phyloP scores from a whole-genome alignment of 2,888 invertebrate species.

The Eupsilia transversa region DNA sequence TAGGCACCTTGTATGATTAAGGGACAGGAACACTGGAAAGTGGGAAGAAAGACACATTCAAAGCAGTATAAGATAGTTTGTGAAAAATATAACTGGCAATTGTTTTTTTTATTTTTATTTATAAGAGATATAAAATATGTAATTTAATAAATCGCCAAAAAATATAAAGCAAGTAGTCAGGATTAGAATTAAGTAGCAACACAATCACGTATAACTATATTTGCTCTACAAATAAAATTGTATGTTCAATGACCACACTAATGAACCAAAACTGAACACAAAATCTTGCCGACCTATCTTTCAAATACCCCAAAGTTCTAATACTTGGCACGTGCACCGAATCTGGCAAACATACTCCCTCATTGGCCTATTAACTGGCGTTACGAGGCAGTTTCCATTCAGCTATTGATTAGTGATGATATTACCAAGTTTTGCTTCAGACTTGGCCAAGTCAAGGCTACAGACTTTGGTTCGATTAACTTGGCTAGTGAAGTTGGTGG shows the following conservation, averaged over 20 bases:
- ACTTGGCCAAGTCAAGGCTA: slow-evolving; percentile 40
- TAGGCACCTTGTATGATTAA: neutral
- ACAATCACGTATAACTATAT: no score
- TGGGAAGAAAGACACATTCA: no score
- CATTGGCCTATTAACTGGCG: slow-evolving; percentile 55
- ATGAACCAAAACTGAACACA: slow-evolving; percentile 33
- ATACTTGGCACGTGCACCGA: slow-evolving; percentile 37
- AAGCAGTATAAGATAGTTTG: neutral
- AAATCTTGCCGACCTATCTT: neutral
- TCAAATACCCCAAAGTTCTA: slow-evolving; percentile 30
- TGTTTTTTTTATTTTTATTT: no score
- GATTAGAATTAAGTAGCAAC: no score
- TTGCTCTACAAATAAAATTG: neutral
- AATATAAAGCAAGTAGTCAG: no score
- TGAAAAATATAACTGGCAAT: neutral
- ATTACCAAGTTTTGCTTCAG: slow-evolving; percentile 57
- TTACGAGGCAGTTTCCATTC: slow-evolving; percentile 55
- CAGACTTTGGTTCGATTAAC: slow-evolving; percentile 50
- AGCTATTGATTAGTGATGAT: slow-evolving; percentile 48
- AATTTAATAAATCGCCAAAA: no score
- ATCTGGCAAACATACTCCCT: slow-evolving; percentile 44
- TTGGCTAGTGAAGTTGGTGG: slow-evolving; percentile 28
- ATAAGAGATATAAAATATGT: no score
- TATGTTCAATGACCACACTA: neutral
- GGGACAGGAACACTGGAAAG: neutral